phyloP scores from a whole-genome alignment of 2,797 vertebrate genomes.

The Cossypha heuglini region DNA sequence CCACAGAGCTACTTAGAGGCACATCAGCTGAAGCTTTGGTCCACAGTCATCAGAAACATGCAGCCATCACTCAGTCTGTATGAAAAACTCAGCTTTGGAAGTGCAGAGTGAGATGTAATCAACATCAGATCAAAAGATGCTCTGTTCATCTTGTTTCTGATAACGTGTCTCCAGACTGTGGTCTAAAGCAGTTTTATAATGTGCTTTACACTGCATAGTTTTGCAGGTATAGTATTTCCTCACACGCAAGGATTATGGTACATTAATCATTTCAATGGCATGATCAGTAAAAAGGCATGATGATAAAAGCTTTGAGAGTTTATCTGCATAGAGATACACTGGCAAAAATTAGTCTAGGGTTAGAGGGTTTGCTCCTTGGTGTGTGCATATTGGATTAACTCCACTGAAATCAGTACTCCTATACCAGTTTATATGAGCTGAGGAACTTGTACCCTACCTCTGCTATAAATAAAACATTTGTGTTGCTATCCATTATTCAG shows the following conservation, averaged over 20 bases:
- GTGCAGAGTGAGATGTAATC: neutral
- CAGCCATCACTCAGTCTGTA: neutral
- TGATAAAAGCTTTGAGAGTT: slow-evolving; percentile 47
- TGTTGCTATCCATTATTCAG: neutral
- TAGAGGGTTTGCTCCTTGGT: neutral
- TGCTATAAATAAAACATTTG: neutral
- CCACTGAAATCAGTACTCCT: neutral
- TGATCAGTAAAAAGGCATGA: slow-evolving; percentile 9
- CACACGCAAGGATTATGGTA: slow-evolving; percentile 14
- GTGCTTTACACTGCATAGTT: slow-evolving; percentile 46
- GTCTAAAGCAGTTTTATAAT: slow-evolving; percentile 36
- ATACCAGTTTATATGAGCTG: neutral
- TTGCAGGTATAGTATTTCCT: slow-evolving; percentile 43
- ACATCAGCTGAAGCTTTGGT: slow-evolving; percentile 16
- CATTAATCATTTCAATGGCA: slow-evolving; percentile 15
- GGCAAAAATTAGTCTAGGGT: slow-evolving; percentile 19
- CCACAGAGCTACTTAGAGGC: neutral
- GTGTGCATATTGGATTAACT: neutral
- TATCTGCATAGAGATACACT: slow-evolving; percentile 31
- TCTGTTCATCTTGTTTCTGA: neutral
- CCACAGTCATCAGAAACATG: neutral
- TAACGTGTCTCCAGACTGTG: neutral
- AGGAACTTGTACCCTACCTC: neutral
- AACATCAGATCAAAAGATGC: neutral
- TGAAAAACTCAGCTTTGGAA: neutral